Percentiles rank a stretch among this genome's conserved stretches.
phyloP scores from a whole-genome alignment of 2,888 invertebrate genomes.

The Parasteatoda lunata region DNA sequence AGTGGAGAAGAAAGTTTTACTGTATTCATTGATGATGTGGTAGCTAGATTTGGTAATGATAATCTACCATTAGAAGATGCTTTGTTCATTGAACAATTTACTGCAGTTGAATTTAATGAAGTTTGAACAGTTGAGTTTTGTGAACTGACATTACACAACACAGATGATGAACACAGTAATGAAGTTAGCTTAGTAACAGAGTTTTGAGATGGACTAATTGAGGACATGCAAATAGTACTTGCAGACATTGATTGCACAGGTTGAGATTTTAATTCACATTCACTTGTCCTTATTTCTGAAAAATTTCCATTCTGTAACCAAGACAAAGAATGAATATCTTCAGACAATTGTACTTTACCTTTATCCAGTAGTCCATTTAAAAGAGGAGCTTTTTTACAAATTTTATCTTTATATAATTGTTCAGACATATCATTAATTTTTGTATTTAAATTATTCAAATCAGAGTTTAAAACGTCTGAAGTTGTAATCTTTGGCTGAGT shows the following conservation, averaged over 20 bases:
- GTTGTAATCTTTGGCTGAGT: conserved; percentile 43
- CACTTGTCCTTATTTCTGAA: conserved; percentile 24
- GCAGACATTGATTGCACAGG: conserved; percentile 50
- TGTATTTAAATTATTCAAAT: conserved; percentile 44
- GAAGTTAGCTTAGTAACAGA: conserved; percentile 8
- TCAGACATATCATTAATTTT: conserved; percentile 33
- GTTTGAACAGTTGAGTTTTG: not conserved
- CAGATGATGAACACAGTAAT: not conserved
- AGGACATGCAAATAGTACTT: conserved; percentile 18
- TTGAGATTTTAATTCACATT: conserved; percentile 39
- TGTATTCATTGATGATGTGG: conserved; percentile 17
- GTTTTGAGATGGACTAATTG: conserved; percentile 14
- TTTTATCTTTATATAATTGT: conserved; percentile 53
- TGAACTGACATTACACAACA: too few relatives aligned
- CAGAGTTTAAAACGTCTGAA: conserved; percentile 52
- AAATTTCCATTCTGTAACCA: conserved; percentile 52
- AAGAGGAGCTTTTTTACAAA: conserved; percentile 70
- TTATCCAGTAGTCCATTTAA: conserved; percentile 71
- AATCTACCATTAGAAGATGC: too few relatives aligned
- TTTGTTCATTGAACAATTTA: too few relatives aligned
- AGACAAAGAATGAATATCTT: conserved; percentile 19
- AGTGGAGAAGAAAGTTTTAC: conserved; percentile 21
- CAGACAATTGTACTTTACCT: conserved; percentile 68
- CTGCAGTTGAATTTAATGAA: conserved; percentile 1
- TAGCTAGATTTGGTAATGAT: conserved; percentile 3